Evolutionary conservation across 2,113 vertebrate genomes (phyloP).

Genomic region (Oophaga pumilio): DNA sequence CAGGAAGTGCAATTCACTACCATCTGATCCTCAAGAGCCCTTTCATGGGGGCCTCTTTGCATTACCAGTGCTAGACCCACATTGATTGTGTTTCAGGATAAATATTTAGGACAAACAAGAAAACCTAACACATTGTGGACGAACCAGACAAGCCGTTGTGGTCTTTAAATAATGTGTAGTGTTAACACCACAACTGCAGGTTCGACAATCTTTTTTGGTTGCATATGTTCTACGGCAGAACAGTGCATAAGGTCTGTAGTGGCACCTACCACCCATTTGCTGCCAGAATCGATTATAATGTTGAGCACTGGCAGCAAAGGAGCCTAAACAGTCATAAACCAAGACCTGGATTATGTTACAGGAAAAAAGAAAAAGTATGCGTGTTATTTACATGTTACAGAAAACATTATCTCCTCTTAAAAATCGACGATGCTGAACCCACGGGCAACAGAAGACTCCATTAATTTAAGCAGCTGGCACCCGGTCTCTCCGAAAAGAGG

Average conservation of each 20-base stretch:
- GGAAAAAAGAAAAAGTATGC: not conserved
- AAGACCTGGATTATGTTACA: slow-evolving; percentile 23
- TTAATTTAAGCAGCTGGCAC: slow-evolving; percentile 18
- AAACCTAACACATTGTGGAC: not conserved
- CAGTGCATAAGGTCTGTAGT: not conserved
- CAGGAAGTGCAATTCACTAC: not conserved
- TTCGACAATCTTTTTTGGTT: not conserved
- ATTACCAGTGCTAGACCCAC: not conserved
- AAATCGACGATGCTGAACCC: slow-evolving; percentile 26
- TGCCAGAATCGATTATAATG: not conserved
- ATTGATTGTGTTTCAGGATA: not conserved
- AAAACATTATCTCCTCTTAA: slow-evolving; percentile 25
- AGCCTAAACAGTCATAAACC: slow-evolving; percentile 27
- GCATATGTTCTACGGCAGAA: not conserved
- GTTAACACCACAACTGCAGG: not conserved
- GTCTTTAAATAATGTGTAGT: not conserved
- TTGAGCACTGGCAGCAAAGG: not conserved
- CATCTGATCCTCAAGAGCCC: slow-evolving; percentile 4
- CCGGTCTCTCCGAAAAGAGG: not conserved
- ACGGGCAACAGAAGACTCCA: slow-evolving; percentile 11
- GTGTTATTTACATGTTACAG: slow-evolving; percentile 38
- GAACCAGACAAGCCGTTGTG: not conserved
- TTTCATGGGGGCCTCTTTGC: not conserved
- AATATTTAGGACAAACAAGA: not conserved
- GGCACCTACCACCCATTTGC: not conserved